phyloP scores from a whole-genome alignment of 2,888 invertebrate species.

The Pollenia labialis region DNA sequence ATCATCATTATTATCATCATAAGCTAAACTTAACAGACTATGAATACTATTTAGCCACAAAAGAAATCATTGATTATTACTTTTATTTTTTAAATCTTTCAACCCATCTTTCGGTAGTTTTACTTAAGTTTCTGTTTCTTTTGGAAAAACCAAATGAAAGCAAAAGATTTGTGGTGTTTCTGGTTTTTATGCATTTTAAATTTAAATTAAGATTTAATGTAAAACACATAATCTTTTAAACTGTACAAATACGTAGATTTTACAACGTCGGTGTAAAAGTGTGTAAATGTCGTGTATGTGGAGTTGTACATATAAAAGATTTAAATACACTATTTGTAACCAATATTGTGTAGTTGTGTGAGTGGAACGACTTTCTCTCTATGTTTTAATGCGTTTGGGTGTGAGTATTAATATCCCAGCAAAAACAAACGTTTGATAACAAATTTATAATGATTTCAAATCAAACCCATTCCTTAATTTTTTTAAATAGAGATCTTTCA shows the following conservation, averaged over 20 bases:
- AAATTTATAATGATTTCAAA: no score
- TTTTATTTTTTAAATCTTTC: not conserved
- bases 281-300: not conserved
- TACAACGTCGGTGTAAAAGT: constrained; percentile 1
- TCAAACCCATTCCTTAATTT: no score
- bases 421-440: no score
- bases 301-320: not conserved
- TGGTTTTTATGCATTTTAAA: constrained; percentile 60
- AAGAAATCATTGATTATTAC: constrained; percentile 22
- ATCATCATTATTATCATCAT: constrained; percentile 20
- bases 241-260: not conserved
- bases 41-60: constrained; percentile 6
- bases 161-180: constrained; percentile 54
- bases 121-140: not conserved
- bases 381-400: not conserved
- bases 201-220: constrained; percentile 67
- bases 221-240: constrained; percentile 9
- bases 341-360: not conserved
- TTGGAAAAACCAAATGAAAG: constrained; percentile 32
- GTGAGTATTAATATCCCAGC: not conserved
- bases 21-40: not conserved
- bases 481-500: no score
- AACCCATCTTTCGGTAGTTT: not conserved
- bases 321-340: constrained; percentile 6
- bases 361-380: not conserved